Evolutionary conservation across 2,888 invertebrate genomes (phyloP), one percentile per base, ranked within the genome.

Genomic region (Ganaspis brasiliensis): DNA sequence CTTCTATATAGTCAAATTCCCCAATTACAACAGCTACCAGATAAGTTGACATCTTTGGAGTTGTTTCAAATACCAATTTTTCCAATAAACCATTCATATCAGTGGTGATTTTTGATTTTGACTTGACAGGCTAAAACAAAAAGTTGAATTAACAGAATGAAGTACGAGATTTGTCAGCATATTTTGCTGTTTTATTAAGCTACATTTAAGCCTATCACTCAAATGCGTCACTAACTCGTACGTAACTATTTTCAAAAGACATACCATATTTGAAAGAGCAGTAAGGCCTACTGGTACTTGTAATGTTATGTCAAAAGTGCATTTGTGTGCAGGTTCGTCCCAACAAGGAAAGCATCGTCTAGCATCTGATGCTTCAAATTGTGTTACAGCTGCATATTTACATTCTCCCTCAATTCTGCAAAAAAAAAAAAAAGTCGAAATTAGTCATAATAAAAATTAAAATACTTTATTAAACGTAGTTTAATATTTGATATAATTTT

Each of bases 281-380:
- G 97, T 96, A 81, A 96, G 93, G 88, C 96, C 95, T 77, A 94
- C 93, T 31, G 97, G 97, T 73, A 98, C 97, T 78, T 95, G 93
- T 16, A 99, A 92, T 0, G 95, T 95, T 80, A 99, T 96, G 90
- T 98, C 96, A 92, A 99, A 99, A 1, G 97, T 98, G 1, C 99
- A 97, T 92, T 99, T 99, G 79, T 97, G 95, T 12, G 98, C 97
- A 9, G 99, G 99, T 92, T 99, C 99, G 91, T 99, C 99, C 98
- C 98, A 99, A 92, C 98, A 99, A 2, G 99, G 99, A 89, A 99
- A 99, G 89, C 98, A 97, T 84, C 97, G 93, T 75, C 99, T 94
- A 6, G 99, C 99, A 92, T 97, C 96, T 2, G 96, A 97, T 0
- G 97, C 94, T 91, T 97, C 97, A 90, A 98, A 98, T 92, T 98